Evolutionary conservation across 2,113 vertebrate genomes (phyloP).

Genomic region (Arenaria interpres): DNA sequence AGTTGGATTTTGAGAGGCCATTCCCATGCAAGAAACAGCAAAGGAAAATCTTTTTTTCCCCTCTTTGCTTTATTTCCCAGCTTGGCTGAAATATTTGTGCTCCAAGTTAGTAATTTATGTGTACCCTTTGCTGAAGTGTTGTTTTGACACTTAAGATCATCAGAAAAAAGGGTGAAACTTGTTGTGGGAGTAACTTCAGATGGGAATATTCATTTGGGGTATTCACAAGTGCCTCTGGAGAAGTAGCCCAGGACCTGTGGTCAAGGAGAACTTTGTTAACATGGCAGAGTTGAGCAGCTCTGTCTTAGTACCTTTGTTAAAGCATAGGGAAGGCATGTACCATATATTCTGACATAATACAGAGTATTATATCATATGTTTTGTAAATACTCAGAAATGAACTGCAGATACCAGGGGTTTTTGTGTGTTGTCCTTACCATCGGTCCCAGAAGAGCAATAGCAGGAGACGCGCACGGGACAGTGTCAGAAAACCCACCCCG

Average conservation of each 20-base stretch:
- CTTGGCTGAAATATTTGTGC: neutral
- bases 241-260: neutral
- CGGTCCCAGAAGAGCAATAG: neutral
- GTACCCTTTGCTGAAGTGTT: neutral
- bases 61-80: neutral
- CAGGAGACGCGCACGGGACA: neutral
- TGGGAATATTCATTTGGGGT: neutral
- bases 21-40: neutral
- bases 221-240: neutral
- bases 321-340: neutral
- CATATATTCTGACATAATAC: too few species aligned
- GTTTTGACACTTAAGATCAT: neutral
- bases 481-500: neutral
- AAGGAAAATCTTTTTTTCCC: neutral
- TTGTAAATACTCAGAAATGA: neutral
- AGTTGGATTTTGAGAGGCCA: neutral
- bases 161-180: neutral
- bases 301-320: neutral
- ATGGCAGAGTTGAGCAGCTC: neutral
- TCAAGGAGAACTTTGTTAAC: neutral
- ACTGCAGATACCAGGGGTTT: neutral
- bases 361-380: neutral
- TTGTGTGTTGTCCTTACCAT: neutral
- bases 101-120: neutral
- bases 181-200: neutral